Conservation (phyloP, 92 coral and sea anemone genomes). For the Zoanthus solanderi region DNA sequence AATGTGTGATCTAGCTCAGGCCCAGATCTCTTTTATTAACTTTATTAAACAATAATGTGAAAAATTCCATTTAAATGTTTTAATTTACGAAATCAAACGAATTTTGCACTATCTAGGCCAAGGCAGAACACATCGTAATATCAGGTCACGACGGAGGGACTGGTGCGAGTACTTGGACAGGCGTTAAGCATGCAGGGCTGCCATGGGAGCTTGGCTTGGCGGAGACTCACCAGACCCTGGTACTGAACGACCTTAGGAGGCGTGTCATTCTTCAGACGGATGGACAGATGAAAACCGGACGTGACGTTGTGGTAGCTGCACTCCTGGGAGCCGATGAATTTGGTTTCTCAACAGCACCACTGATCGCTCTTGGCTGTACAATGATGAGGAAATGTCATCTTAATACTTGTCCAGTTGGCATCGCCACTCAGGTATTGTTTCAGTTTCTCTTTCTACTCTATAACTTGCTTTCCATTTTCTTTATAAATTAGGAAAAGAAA, state of each 20-base stretch:
- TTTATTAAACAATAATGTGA: too few species aligned
- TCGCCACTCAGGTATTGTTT: slow-evolving; percentile 89
- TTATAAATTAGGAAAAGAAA: too few species aligned
- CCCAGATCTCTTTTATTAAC: too few species aligned
- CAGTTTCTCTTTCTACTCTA: too few species aligned
- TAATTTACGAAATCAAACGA: too few species aligned
- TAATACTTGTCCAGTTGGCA: slow-evolving; percentile 98
- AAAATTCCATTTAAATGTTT: too few species aligned
- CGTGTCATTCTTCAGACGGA: slow-evolving; percentile 91
- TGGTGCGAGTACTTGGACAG: slow-evolving; percentile 99
- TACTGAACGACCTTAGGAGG: slow-evolving; percentile 90
- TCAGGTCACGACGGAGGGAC: slow-evolving; percentile 99
- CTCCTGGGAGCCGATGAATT: slow-evolving; percentile 96
- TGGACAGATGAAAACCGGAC: slow-evolving; percentile 97
- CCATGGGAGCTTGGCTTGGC: slow-evolving; percentile 99
- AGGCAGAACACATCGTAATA: slow-evolving; percentile 94
- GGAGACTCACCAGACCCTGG: slow-evolving; percentile 96
- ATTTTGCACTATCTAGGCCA: slow-evolving; percentile 65
- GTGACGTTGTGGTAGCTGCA: slow-evolving; percentile 93
- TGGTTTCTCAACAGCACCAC: slow-evolving; percentile 97
- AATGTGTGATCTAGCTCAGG: too few species aligned
- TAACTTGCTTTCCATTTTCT: too few species aligned
- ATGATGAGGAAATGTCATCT: slow-evolving; percentile 99
- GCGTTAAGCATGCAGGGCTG: slow-evolving; percentile 97
- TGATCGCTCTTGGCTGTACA: slow-evolving; percentile 95